Conservation (phyloP, 2,113 vertebrate species). For the Eleginops maclovinus region DNA sequence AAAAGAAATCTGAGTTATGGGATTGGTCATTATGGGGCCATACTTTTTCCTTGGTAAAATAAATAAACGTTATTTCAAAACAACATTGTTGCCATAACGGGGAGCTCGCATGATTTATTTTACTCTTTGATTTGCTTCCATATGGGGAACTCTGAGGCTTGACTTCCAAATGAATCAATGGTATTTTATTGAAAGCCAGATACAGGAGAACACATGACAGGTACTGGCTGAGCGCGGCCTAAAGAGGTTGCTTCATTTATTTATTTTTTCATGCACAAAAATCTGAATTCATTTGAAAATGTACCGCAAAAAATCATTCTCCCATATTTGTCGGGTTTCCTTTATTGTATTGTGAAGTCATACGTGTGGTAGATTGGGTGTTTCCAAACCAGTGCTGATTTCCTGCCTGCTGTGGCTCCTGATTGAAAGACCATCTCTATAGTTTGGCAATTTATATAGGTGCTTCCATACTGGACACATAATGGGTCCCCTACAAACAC, state of each 20-base stretch:
- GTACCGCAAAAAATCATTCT: not conserved
- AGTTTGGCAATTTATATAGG: not conserved
- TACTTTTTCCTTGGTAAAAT: conserved; percentile 1
- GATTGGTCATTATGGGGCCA: not conserved
- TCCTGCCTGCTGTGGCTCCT: not conserved
- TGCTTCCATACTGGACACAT: not conserved
- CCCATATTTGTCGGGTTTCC: not conserved
- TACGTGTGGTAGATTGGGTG: not conserved
- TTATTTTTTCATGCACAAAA: not conserved
- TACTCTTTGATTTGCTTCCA: conserved; percentile 17
- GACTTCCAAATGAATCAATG: conserved; percentile 10
- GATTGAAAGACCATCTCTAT: not conserved
- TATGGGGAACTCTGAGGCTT: conserved; percentile 10
- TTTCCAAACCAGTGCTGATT: not conserved
- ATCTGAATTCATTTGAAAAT: conserved; percentile 3
- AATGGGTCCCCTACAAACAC: not conserved
- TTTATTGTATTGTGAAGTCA: conserved; percentile 19
- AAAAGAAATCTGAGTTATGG: not conserved
- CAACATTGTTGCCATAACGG: not conserved
- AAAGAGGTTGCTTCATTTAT: not conserved
- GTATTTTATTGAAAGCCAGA: conserved; percentile 7
- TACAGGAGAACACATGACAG: conserved; percentile 10
- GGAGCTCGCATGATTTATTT: conserved; percentile 2
- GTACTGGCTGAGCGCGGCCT: not conserved
- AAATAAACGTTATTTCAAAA: not conserved